A percentile compares a stretch with the other conserved stretches of the same genome.
Conservation (phyloP, 2,888 invertebrate species). For the Omphaloscelis lunosa region DNA sequence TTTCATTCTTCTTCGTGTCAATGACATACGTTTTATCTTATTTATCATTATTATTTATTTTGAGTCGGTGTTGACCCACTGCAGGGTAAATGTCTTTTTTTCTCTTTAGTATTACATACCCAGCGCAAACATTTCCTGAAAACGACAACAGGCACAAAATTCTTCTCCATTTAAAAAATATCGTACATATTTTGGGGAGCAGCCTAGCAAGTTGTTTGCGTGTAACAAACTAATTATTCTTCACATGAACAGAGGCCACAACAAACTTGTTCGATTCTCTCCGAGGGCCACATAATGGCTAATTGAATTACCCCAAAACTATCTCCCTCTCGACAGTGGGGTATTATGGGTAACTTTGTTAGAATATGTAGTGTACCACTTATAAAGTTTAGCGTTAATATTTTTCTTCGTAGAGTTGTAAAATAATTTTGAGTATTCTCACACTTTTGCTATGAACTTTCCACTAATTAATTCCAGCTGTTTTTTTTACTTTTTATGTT, state of each 20-base stretch:
- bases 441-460: not conserved
- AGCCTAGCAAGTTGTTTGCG: constrained; percentile 55
- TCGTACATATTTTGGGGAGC: constrained; percentile 36
- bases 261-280: constrained; percentile 66
- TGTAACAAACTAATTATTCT: constrained; percentile 64
- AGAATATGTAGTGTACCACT: constrained; percentile 50
- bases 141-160: not conserved
- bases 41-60: not conserved
- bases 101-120: not conserved
- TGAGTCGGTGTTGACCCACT: not conserved
- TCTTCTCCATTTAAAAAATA: not conserved
- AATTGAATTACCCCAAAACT: constrained; percentile 71
- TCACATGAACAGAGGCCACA: constrained; percentile 55
- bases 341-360: constrained; percentile 61
- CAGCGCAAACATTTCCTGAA: not conserved
- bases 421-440: not conserved
- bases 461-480: not conserved
- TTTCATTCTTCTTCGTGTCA: not conserved
- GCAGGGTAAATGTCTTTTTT: no score
- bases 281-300: constrained; percentile 63
- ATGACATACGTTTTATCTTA: not conserved
- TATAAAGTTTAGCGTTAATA: constrained; percentile 35
- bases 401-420: constrained; percentile 24
- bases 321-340: constrained; percentile 58
- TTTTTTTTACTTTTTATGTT: not conserved